phyloP scores from a whole-genome alignment of 2,113 vertebrate species.

The Silurus meridionalis region DNA sequence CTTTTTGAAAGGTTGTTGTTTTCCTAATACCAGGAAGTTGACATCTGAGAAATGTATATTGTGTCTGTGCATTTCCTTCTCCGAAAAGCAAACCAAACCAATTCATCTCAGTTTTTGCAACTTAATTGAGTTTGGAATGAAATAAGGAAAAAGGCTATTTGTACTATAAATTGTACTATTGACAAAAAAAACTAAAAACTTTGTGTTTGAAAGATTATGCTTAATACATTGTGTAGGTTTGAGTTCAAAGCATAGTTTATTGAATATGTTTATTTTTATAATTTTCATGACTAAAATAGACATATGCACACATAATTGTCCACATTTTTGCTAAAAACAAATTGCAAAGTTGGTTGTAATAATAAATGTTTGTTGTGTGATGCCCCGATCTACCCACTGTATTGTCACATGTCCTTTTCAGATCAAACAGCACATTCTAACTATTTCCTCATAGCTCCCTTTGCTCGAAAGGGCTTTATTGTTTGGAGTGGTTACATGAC shows the following conservation, averaged over 20 bases:
- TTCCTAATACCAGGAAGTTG: conserved; percentile 27
- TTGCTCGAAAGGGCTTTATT: conserved; percentile 35
- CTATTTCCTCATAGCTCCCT: conserved; percentile 42
- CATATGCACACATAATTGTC: not conserved
- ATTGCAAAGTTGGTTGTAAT: not conserved
- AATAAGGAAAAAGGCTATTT: not conserved
- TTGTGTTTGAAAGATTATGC: not conserved
- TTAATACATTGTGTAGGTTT: not conserved
- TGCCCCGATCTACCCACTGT: not conserved
- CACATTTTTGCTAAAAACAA: not conserved
- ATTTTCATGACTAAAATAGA: not conserved
- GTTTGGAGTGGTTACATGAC: conserved; percentile 24
- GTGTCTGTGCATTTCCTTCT: conserved; percentile 10
- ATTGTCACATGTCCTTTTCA: conserved; percentile 30
- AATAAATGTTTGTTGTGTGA: conserved; percentile 10
- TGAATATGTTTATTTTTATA: not conserved
- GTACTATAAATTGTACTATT: not conserved
- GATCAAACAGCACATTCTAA: conserved; percentile 20
- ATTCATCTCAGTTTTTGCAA: not conserved
- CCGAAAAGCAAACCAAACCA: not conserved
- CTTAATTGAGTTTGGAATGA: not conserved
- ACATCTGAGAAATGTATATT: not conserved
- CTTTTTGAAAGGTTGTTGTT: not conserved
- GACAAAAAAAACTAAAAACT: not conserved
- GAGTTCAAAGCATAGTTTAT: too few species aligned